Base-by-base conservation (phyloP, 2,888 invertebrate genomes). In the Digitonthophagus gazella region DNA sequence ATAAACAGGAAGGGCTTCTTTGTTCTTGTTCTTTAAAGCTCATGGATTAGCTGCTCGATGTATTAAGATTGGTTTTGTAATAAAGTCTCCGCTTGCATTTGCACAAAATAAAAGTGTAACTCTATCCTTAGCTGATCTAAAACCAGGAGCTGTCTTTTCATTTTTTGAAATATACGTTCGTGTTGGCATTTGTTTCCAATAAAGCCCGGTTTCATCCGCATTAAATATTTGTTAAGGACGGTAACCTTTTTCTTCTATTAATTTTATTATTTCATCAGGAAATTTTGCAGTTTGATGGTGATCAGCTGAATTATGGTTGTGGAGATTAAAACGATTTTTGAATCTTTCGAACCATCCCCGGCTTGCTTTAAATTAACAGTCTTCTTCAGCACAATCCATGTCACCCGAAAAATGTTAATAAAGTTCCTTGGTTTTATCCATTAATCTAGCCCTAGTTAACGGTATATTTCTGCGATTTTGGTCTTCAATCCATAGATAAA, bases 151-250 rank as follows among this genome's bases (percentile, higher is more conserved):
- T 19, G 69, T 57, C 67, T 74, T 74, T 64, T 75, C 73, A 15
- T 69, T 66, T 66, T 69, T 65, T 55, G 73, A 67, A 15, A 74
- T 71, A 66, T 66, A 75, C 14, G 74, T 75, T 71, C 69, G 64
- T n/a, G 67, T 70, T 8, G 74, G 74, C 73, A 75, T 75, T 70
- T 72, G 56, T 71, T 75, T 75, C 71, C 72, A 75, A 68, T 71
- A 73, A 56, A 75, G 68, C 15, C 70, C 75, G 64, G 74, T 76
- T 72, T 77, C 77, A 58, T 76, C 75, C 0, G 76, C 75, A 73
- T 77, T 78, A 57, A 71, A 78, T 56, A 77, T 74, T 70, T 77
- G 76, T 67, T 77, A 72, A 14, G 75, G 68, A 58, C 16, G 70
- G 71, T 15, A 74, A 74, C 65, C 69, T 54, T 58, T 22, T 69